Base-by-base conservation (phyloP, 2,797 vertebrate species). In the Pseudopleuronectes americanus region DNA sequence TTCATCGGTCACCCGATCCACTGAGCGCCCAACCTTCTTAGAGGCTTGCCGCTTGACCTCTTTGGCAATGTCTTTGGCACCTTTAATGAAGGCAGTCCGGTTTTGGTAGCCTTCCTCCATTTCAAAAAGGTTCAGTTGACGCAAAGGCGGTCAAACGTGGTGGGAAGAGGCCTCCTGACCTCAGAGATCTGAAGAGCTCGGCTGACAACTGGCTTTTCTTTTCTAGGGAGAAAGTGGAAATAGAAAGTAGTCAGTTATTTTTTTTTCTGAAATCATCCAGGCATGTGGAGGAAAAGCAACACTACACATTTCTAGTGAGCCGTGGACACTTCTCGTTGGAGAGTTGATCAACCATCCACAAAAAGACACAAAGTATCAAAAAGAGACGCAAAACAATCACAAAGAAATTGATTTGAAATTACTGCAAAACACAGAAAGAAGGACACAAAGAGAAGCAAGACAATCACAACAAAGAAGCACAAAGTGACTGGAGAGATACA, bases 31-130 rank as follows among this genome's bases (percentile, higher is more conserved):
- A 21, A 97, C 95, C 81, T 98, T 99, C 93, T 97, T 98, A 53
- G 94, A 67, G 0, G 97, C 96, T 0, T 99, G 97, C 22, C 94
- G 93, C 88, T 98, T 96, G 83, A 98, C 96, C 80, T 97, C 98
- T 91, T 98, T 98, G 82, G 98, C 98, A 36, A 99, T 98, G 93
- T 99, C 97, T 92, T 98, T 98, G 83, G 97, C 97, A 0, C 97
- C 96, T 55, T 97, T 96, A 83, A 99, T 98, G 89, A 99, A 98
- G 36, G 97, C 96, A 57, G 97, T 95, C 80, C 97, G 94, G 92
- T 99, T 98, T 90, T 95, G 94, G 91, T 97, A 97, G 76, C 90
- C 95, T n/a, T 99, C 97, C 58, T 99, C 97, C 97, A 99, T 98
- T 68, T 86, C 80, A 43, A 67, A 80, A 71, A 76, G 67, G 65